Evolutionary conservation across 53 echinoderm and acorn worm species (phyloP), one percentile per base, ranked within the genome.

Genomic region (Stichopus horrens): DNA sequence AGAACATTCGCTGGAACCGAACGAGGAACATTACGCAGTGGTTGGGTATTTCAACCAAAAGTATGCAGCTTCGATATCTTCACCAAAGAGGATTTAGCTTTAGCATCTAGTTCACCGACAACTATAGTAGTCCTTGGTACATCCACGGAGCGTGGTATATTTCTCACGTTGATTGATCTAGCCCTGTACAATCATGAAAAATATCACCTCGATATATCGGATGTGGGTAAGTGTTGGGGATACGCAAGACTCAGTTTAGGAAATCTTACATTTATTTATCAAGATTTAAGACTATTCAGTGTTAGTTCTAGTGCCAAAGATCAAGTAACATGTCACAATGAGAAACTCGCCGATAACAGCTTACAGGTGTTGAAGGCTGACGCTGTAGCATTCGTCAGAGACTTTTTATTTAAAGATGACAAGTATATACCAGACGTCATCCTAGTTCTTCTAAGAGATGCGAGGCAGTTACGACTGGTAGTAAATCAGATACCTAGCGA

Each of bases 171-270:
- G 23, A 8, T 83, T 0, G 83, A 83, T 37, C 63, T 83, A 10
- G 59, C 65, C 8, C 21, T 66, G 11, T 13, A 6, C 21, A 19
- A 37, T 58, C 16, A 83, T 6, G 83, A 83, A 8, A 65, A 83
- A 21, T 5, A 1, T 8, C 8, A 83, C 23, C 37, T 83, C 16
- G n/a, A 54, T 21, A 5, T 22, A 22, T 83, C 83, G 13, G 83
- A 83, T 60, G 51, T 83, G 6, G 58, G 37, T 10, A 83, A 83
- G 51, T 83, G 83, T 63, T 83, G 83, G 83, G 83, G 83, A 22
- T 83, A 59, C 37, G 65, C 51, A 2, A 7, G 57, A 60, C 19
- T 83, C 11, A 55, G 51, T 7, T 58, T 83, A 8, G 65, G 65
- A 60, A 83, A 60, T 13, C 9, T 83, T 8, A n/a, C 58, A 22